These are phyloP conservation scores for Caenorhabditis sinica DNA, from an alignment of 2,888 invertebrate genomes.

Conservation along the genomic window DNA sequence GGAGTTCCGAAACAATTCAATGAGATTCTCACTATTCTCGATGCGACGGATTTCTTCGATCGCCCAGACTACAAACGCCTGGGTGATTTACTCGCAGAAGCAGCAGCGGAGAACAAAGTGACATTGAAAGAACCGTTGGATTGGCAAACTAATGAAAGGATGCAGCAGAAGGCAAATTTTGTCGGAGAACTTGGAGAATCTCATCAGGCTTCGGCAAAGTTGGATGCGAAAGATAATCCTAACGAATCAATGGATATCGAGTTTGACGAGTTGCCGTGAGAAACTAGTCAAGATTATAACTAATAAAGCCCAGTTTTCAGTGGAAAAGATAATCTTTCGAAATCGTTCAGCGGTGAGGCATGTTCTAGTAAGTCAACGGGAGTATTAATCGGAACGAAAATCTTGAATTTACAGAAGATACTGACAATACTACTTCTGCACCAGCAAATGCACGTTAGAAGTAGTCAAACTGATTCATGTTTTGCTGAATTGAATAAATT, in stretches of 20 bases:
- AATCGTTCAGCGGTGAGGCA: slow-evolving; percentile 2
- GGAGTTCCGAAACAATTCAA: slow-evolving; percentile 75
- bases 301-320: neutral
- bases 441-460: neutral
- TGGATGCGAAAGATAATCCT: slow-evolving; percentile 56
- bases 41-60: slow-evolving; percentile 72
- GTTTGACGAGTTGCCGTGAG: slow-evolving; percentile 55
- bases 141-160: slow-evolving; percentile 72
- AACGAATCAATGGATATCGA: slow-evolving; percentile 65
- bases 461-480: neutral
- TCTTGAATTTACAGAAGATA: neutral
- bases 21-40: slow-evolving; percentile 73
- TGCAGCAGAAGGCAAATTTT: slow-evolving; percentile 70
- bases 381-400: neutral
- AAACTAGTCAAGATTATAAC: neutral
- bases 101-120: slow-evolving; percentile 66
- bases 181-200: slow-evolving; percentile 78
- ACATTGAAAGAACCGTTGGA: slow-evolving; percentile 75
- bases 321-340: neutral
- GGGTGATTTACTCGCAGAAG: slow-evolving; percentile 64
- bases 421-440: neutral
- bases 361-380: neutral
- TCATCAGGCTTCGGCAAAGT: slow-evolving; percentile 70
- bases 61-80: slow-evolving; percentile 74
- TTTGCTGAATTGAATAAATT: neutral